Conservation (phyloP, 2,113 vertebrate genomes). For the Scortum barcoo region DNA sequence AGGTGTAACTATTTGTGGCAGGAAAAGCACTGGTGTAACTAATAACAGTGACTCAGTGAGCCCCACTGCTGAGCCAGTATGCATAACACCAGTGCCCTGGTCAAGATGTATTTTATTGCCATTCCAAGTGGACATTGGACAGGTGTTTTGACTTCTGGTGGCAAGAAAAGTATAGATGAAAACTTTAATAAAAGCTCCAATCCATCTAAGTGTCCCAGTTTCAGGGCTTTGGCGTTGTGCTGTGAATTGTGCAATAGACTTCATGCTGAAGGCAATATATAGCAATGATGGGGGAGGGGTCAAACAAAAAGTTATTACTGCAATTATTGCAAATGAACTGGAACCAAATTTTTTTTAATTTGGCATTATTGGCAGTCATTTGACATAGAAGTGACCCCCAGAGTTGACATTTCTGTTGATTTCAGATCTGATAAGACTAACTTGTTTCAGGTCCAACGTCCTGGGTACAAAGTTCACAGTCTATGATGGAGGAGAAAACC, state of each 20-base stretch:
- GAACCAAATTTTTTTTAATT: neutral
- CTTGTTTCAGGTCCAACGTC: slow-evolving; percentile 86
- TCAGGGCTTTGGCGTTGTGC: neutral
- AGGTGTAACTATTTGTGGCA: slow-evolving; percentile 76
- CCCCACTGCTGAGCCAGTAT: neutral
- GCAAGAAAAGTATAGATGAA: too few relatives aligned
- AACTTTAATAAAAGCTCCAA: neutral
- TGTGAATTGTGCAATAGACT: neutral
- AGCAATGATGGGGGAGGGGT: too few relatives aligned
- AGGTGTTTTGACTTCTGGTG: neutral
- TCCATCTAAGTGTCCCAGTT: neutral
- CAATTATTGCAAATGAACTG: too few relatives aligned
- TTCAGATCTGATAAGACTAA: neutral
- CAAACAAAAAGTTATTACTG: too few relatives aligned
- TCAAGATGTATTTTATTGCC: neutral
- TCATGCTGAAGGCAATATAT: neutral
- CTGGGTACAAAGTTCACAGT: slow-evolving; percentile 92
- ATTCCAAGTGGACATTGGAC: neutral
- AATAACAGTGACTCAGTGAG: neutral
- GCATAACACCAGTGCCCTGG: too few relatives aligned
- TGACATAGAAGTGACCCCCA: neutral
- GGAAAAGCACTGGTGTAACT: too few relatives aligned
- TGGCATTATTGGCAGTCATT: neutral
- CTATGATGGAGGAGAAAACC: slow-evolving; percentile 89
- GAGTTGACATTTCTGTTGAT: neutral